Percentiles rank a stretch among this genome's conserved stretches.
phyloP scores from a whole-genome alignment of 2,113 vertebrate genomes.

The Podocnemis expansa region DNA sequence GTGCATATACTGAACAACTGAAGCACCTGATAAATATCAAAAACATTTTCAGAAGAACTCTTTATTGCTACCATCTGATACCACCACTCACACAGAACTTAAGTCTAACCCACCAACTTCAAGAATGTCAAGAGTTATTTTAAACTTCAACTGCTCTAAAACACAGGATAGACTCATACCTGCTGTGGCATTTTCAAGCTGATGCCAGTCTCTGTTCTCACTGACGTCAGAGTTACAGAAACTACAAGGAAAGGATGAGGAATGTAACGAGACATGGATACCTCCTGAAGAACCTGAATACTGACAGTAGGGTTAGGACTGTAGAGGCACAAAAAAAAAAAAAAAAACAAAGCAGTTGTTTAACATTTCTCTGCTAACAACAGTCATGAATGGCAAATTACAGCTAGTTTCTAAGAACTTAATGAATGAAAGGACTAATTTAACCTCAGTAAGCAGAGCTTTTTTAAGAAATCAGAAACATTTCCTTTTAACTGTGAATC shows the following conservation, averaged over 20 bases:
- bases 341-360: background rate
- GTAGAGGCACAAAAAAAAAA: constrained; percentile 46
- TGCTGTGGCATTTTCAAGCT: constrained; percentile 96
- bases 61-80: background rate
- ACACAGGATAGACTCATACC: constrained; percentile 74
- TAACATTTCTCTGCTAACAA: background rate
- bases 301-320: constrained; percentile 87
- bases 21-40: background rate
- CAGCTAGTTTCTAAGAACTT: background rate
- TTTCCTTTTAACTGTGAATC: background rate
- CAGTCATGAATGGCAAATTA: background rate
- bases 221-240: constrained; percentile 95
- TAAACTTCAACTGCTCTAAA: background rate
- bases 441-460: background rate
- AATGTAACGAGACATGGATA: constrained; percentile 98
- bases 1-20: background rate
- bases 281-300: constrained; percentile 95
- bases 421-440: background rate
- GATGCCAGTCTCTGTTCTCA: constrained; percentile 97
- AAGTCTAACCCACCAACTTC: background rate
- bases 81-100: background rate
- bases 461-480: background rate
- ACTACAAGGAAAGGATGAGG: constrained; percentile 96
- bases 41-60: background rate
- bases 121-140: background rate